phyloP scores from a whole-genome alignment of 2,888 invertebrate genomes.

The Chrysina gloriosa region DNA sequence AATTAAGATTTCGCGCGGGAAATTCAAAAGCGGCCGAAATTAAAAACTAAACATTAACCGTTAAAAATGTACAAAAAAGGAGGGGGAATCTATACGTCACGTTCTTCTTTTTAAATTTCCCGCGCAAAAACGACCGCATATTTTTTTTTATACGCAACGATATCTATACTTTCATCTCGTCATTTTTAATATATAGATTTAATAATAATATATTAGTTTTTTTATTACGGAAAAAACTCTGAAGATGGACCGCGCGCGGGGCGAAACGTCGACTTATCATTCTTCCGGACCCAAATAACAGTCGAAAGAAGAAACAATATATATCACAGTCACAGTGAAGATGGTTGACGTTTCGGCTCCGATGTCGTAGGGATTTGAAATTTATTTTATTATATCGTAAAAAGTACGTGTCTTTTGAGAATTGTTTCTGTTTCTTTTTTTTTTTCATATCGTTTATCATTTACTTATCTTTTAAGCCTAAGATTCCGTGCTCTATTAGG shows the following conservation, averaged over 20 bases:
- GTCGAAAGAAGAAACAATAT: slow-evolving; percentile 28
- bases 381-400: no score
- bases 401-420: slow-evolving; percentile 1
- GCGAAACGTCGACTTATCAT: slow-evolving; percentile 34
- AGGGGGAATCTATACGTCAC: no score
- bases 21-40: slow-evolving; percentile 7
- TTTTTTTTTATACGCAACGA: slow-evolving; percentile 11
- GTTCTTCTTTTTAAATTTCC: slow-evolving; percentile 23
- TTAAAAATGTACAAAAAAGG: slow-evolving; percentile 17
- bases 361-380: background rate
- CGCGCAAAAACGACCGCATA: slow-evolving; percentile 1
- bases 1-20: background rate
- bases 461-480: slow-evolving; percentile 65
- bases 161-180: background rate
- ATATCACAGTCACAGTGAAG: slow-evolving; percentile 34
- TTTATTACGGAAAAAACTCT: slow-evolving; percentile 16
- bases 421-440: background rate
- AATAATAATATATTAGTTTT: slow-evolving; percentile 7
- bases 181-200: slow-evolving; percentile 1
- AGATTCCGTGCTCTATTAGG: slow-evolving; percentile 69
- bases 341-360: slow-evolving; percentile 31
- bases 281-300: slow-evolving; percentile 22
- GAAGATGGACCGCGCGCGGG: slow-evolving; percentile 29
- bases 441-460: background rate
- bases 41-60: slow-evolving; percentile 1